Evolutionary conservation across 2,797 vertebrate species (phyloP).

Genomic region (Dendrocincla fuliginosa): DNA sequence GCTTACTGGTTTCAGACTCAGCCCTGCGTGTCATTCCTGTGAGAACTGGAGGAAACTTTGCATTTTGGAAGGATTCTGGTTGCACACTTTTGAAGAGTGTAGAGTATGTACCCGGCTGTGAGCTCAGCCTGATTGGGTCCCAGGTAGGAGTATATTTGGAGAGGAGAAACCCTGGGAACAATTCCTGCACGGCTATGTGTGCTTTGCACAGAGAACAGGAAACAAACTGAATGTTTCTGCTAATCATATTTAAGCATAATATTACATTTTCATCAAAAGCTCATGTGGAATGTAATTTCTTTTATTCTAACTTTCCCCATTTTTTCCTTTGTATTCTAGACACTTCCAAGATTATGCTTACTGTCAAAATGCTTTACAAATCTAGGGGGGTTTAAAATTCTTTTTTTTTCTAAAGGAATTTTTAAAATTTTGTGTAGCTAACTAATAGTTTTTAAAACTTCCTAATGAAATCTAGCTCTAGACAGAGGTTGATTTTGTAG

Average conservation of each 20-base stretch:
- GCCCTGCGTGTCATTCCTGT: fast-evolving
- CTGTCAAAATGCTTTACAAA: not conserved
- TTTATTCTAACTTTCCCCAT: not conserved
- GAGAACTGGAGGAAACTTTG: not conserved
- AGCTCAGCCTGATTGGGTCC: not conserved
- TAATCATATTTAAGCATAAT: not conserved
- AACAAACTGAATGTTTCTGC: not conserved
- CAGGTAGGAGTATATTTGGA: not conserved
- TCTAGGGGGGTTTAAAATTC: not conserved
- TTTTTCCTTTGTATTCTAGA: not conserved
- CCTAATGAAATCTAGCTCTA: not conserved
- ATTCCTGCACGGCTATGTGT: fast-evolving
- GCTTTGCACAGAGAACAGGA: not conserved
- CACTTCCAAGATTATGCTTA: not conserved
- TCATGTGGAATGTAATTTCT: not conserved
- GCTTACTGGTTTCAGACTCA: not conserved
- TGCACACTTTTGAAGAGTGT: not conserved
- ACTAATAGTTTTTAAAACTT: not conserved
- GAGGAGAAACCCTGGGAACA: not conserved
- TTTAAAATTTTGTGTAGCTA: not conserved
- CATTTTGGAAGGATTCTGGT: not conserved
- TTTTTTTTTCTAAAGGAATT: not conserved
- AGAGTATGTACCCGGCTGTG: not conserved
- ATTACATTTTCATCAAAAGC: not conserved
- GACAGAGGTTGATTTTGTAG: not conserved